phyloP scores from a whole-genome alignment of 2,888 invertebrate species.

The Drosophila flavopinicola region DNA sequence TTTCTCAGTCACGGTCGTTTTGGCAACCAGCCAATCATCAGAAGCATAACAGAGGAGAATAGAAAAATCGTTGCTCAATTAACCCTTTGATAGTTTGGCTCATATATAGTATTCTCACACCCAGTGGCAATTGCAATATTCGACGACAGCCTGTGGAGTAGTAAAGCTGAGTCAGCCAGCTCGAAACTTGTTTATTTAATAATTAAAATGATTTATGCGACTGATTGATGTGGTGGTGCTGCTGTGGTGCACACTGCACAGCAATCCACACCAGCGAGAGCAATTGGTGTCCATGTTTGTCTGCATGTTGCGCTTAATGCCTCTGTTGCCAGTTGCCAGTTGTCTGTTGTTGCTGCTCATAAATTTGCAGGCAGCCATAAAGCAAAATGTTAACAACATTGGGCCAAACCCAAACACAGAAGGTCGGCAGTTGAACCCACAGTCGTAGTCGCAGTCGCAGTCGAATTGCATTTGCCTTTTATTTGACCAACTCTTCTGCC shows the following conservation, averaged over 20 bases:
- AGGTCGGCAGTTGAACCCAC: slow-evolving; percentile 55
- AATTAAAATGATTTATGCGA: slow-evolving; percentile 78
- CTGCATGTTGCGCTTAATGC: slow-evolving; percentile 69
- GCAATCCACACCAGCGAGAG: slow-evolving; percentile 47
- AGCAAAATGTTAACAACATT: slow-evolving; percentile 68
- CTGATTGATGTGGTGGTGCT: slow-evolving; percentile 75
- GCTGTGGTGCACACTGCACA: too few relatives aligned
- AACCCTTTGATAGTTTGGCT: slow-evolving; percentile 59
- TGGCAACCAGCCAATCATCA: slow-evolving; percentile 9
- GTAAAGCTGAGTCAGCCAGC: slow-evolving; percentile 44
- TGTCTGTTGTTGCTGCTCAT: slow-evolving; percentile 41
- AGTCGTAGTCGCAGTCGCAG: slow-evolving; percentile 13
- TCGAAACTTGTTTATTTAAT: slow-evolving; percentile 71
- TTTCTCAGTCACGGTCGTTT: slow-evolving; percentile 5
- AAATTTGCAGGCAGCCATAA: slow-evolving; percentile 64
- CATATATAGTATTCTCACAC: slow-evolving; percentile 62
- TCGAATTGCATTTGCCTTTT: slow-evolving; percentile 21
- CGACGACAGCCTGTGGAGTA: not conserved
- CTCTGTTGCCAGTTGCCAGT: too few relatives aligned
- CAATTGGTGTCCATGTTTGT: slow-evolving; percentile 64
- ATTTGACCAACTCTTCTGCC: slow-evolving; percentile 53
- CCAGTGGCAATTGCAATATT: slow-evolving; percentile 34
- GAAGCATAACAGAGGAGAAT: not conserved
- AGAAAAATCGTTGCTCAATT: slow-evolving; percentile 50
- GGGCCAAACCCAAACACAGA: slow-evolving; percentile 53